These are phyloP conservation scores for Biston betularia DNA, from an alignment of 2,888 invertebrate genomes.

Conservation along the genomic window DNA sequence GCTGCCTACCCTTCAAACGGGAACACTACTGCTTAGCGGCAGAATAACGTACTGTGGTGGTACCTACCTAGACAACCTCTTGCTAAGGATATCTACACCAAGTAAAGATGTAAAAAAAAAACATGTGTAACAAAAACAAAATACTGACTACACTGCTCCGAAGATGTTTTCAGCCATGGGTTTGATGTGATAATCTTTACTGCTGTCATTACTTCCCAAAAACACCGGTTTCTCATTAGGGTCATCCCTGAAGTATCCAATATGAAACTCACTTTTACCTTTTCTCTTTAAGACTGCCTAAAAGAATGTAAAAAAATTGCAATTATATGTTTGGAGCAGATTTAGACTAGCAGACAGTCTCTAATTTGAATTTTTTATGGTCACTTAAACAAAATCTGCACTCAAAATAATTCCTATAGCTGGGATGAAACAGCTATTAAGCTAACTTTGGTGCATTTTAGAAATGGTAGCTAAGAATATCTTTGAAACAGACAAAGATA, in stretches of 20 bases:
- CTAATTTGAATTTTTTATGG: background rate
- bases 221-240: constrained; percentile 91
- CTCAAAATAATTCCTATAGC: too few relatives aligned
- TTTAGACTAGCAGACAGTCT: background rate
- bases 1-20: too few relatives aligned
- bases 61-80: too few relatives aligned
- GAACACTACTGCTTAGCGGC: too few relatives aligned
- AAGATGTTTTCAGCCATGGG: constrained; percentile 93
- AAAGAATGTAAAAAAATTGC: constrained; percentile 46
- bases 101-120: too few relatives aligned
- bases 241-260: constrained; percentile 96
- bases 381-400: background rate
- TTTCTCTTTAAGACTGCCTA: constrained; percentile 90
- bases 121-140: background rate
- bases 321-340: background rate
- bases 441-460: too few relatives aligned
- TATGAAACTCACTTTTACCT: constrained; percentile 90
- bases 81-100: too few relatives aligned
- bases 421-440: too few relatives aligned
- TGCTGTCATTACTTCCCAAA: constrained; percentile 91
- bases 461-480: too few relatives aligned
- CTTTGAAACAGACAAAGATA: too few relatives aligned
- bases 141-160: constrained; percentile 90
- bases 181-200: constrained; percentile 89
- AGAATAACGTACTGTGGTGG: too few relatives aligned